Base-by-base conservation (phyloP, 2,888 invertebrate species). In the Stenodera caucasica region DNA sequence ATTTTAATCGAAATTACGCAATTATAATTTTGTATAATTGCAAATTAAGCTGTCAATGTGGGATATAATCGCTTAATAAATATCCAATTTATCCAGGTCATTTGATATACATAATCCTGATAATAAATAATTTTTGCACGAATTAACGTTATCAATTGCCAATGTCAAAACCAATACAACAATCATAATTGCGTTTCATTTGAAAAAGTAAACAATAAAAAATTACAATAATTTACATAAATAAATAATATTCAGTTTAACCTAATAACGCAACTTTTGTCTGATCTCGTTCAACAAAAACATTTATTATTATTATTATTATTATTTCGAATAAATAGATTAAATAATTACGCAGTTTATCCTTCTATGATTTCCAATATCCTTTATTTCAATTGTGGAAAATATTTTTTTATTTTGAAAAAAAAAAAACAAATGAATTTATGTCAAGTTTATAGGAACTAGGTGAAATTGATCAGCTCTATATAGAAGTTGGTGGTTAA, bases 91-190 rank as follows among this genome's bases (percentile, higher is more conserved):
- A 18, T 45, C 45, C 45, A 45, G 45, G 45, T 45, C 45, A 12
- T 45, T 5, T 11, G 11, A n/a, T 8, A 3, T 2, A 37, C 59
- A 58, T 18, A 58, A 53, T 61, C 54, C 56, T 35, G 53, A 57
- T 60, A 53, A 59, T 51, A 49, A 53, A 33, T 29, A 58, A 60
- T 58, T 63, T 67, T 64, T 60, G 65, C 61, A 63, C 49, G 59
- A 68, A 64, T 65, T 59, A 65, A 63, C 67, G 64, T 66, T 64
- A 66, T 64, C 64, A 61, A 57, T 63, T 65, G 63, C 58, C 64
- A 67, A 66, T 69, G 69, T 64, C 66, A 69, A 66, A 67, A 67
- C 63, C 58, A 57, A 21, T n/a, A 61, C 63, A 63, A 67, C 66
- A 33, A 61, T 63, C 57, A 65, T 60, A 69, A 67, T 64, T 67